Evolutionary conservation across 2,113 vertebrate species (phyloP).

Genomic region (Tretioscincus oriximinensis): DNA sequence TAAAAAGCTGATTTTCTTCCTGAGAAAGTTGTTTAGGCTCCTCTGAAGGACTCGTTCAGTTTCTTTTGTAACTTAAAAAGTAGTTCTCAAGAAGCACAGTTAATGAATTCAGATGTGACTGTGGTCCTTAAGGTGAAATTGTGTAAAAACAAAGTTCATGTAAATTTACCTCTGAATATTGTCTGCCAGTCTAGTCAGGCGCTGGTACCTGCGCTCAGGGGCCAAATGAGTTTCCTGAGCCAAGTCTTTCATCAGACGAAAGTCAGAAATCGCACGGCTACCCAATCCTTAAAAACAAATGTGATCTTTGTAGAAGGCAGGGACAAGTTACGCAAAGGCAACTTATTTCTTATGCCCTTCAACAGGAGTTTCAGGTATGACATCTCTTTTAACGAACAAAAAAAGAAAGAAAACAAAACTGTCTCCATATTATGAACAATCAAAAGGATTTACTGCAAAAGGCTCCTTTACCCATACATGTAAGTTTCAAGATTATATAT

Average conservation of each 20-base stretch:
- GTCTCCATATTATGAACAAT: not conserved
- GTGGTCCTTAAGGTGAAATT: no score
- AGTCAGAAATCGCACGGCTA: slow-evolving; percentile 51
- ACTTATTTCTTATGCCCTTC: not conserved
- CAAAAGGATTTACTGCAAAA: not conserved
- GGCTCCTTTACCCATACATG: no score
- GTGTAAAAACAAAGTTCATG: not conserved
- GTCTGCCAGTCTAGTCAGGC: slow-evolving; percentile 56
- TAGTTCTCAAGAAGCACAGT: no score
- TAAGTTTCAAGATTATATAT: no score
- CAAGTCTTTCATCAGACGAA: slow-evolving; percentile 66
- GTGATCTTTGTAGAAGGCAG: not conserved
- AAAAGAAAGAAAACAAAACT: no score
- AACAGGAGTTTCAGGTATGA: not conserved
- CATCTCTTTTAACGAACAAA: not conserved
- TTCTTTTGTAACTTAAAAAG: no score
- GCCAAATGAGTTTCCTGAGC: slow-evolving; percentile 53
- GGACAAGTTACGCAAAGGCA: not conserved
- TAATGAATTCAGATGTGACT: no score
- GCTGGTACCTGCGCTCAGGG: slow-evolving; percentile 60
- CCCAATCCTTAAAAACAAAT: slow-evolving; percentile 53
- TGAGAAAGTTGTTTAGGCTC: no score
- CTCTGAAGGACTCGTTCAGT: no score
- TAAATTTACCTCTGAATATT: slow-evolving; percentile 65
- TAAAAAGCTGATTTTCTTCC: no score